These are phyloP conservation scores for Ascidia mentula DNA, from an alignment of 23 tunicate genomes.

Conservation along the genomic window DNA sequence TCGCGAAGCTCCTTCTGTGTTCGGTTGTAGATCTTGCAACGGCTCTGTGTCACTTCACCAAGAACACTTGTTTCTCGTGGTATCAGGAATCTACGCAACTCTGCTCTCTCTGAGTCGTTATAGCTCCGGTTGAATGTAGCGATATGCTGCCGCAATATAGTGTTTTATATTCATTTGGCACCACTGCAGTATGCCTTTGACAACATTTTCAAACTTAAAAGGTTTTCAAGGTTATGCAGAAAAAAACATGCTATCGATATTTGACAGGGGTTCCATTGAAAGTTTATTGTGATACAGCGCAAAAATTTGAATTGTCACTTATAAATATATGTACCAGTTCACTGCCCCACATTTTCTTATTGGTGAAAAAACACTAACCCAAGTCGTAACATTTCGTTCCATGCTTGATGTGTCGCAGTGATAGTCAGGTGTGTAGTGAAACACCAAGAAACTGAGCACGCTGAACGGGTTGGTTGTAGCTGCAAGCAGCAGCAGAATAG, in stretches of 20 bases:
- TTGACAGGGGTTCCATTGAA: no score
- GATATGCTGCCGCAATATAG: no score
- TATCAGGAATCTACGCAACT: not conserved
- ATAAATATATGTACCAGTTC: no score
- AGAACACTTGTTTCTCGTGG: not conserved
- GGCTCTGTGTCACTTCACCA: not conserved
- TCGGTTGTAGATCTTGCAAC: not conserved
- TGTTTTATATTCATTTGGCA: no score
- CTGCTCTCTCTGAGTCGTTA: not conserved
- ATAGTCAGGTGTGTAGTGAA: constrained; percentile 1
- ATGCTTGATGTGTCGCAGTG: not conserved
- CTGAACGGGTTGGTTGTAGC: not conserved
- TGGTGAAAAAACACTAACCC: not conserved
- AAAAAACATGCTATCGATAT: no score
- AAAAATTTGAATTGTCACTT: no score
- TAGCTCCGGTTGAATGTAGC: not conserved
- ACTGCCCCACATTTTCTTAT: no score
- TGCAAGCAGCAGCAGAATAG: not conserved
- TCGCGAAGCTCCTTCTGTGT: not conserved
- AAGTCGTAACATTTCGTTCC: not conserved
- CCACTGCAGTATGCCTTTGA: no score
- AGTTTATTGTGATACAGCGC: no score
- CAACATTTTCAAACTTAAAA: no score
- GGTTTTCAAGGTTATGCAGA: no score
- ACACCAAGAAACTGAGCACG: not conserved